Percentiles rank a stretch among this genome's conserved stretches.
These are phyloP conservation scores for Cyclophora albipunctata DNA, from an alignment of 2,888 invertebrate species.

Conservation along the genomic window DNA sequence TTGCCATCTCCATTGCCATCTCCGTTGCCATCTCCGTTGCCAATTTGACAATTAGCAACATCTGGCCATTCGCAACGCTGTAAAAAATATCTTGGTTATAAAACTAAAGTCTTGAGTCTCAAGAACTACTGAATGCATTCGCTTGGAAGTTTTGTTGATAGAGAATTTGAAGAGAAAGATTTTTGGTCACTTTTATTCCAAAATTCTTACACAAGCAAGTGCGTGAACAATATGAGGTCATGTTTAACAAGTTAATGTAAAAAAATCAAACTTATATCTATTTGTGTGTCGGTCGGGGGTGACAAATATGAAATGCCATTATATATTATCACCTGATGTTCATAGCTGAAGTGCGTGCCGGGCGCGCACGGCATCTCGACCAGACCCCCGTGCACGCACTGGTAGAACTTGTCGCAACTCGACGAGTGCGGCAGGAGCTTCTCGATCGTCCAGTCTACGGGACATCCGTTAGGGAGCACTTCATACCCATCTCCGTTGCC, in stretches of 20 bases:
- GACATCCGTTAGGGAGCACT: conserved; percentile 26
- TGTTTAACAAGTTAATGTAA: too few relatives aligned
- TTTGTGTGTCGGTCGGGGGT: not conserved
- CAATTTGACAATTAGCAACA: conserved; percentile 13
- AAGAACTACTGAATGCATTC: too few relatives aligned
- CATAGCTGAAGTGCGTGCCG: conserved; percentile 27
- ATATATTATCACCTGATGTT: conserved; percentile 29
- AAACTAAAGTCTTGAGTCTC: too few relatives aligned
- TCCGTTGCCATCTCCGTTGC: not conserved
- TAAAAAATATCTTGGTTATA: too few relatives aligned
- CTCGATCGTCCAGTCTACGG: conserved; percentile 25
- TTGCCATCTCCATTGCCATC: too few relatives aligned
- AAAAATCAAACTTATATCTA: too few relatives aligned
- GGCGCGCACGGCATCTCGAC: conserved; percentile 22
- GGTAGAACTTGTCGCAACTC: conserved; percentile 33
- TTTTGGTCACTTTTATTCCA: too few relatives aligned
- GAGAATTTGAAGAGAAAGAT: too few relatives aligned
- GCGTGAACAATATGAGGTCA: too few relatives aligned
- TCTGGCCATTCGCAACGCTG: conserved; percentile 24
- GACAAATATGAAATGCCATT: not conserved
- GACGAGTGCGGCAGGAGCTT: conserved; percentile 30
- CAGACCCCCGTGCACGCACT: conserved; percentile 30
- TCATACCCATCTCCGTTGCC: conserved; percentile 2
- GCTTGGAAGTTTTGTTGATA: too few relatives aligned
- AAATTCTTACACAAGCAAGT: too few relatives aligned